Percentiles rank a stretch among this genome's conserved stretches.
Evolutionary conservation across 2,113 vertebrate genomes (phyloP).

Genomic region (Arothron firmamentum): DNA sequence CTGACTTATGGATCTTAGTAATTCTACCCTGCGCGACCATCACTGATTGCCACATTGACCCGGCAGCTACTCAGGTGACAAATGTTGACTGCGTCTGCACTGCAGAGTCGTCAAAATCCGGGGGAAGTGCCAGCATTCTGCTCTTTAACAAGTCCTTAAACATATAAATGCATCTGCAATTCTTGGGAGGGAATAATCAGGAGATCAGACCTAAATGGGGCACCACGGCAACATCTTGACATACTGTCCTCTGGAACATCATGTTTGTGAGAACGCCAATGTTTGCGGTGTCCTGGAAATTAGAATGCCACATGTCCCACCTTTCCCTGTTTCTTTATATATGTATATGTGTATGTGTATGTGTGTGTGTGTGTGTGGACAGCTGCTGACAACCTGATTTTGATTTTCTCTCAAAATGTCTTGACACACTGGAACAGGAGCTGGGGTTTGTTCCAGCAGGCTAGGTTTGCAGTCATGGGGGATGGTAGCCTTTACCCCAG

Average conservation of each 20-base stretch:
- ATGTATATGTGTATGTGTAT: no score
- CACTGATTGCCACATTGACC: constrained; percentile 31
- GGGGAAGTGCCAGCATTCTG: neutral
- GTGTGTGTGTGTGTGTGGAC: no score
- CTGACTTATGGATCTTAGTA: constrained; percentile 46
- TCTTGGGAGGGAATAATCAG: no score
- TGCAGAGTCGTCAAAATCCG: constrained; percentile 11
- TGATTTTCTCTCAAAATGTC: constrained; percentile 52
- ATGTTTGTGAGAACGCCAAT: constrained; percentile 42
- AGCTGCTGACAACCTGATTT: constrained; percentile 30
- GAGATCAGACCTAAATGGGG: no score
- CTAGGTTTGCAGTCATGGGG: constrained; percentile 65
- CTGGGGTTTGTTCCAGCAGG: constrained; percentile 63
- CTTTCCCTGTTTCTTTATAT: no score
- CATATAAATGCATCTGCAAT: no score
- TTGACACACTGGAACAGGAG: constrained; percentile 21
- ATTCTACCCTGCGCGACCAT: constrained; percentile 61
- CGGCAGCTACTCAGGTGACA: constrained; percentile 45
- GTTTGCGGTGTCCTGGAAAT: constrained; percentile 23
- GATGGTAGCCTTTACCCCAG: constrained; percentile 60
- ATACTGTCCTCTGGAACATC: constrained; percentile 30
- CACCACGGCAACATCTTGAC: constrained; percentile 41
- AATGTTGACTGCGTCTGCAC: constrained; percentile 30
- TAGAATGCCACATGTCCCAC: neutral
- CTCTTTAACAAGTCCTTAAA: neutral